Evolutionary conservation across 2,113 vertebrate species (phyloP), one percentile per base, ranked within the genome.

Genomic region (Crotalus viridis): DNA sequence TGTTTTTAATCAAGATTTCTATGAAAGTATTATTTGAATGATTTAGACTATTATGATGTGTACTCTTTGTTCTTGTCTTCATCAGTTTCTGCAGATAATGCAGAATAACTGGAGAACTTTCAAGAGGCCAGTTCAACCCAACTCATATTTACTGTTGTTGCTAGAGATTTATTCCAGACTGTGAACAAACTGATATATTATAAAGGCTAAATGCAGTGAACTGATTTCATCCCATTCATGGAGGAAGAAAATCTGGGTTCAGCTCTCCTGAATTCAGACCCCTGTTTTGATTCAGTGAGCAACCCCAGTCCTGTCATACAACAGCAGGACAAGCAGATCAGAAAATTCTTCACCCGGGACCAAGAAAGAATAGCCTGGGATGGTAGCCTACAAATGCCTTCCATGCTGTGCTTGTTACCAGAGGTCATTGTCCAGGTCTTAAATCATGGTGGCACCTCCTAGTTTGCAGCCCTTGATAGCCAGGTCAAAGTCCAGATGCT

Each of bases 381-480:
- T 0, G 0, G 43, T 52, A 86, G 88, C 13, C 88, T 93, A 43
- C 87, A 89, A 93, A 89, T 54, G 15, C 10, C 43, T 64, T n/a
- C 5, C 90, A 85, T 10, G 33, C 33, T 9, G 56, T 85, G 69
- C 69, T 55, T 86, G 90, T 43, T 89, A n/a, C 21, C 69, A 85
- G 46, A 91, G 90, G 87, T 93, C 90, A 64, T 17, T 55, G 64
- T 46, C 55, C n/a, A 48, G 69, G 48, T 46, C 55, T 17, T 93
- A 89, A 91, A 89, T 86, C 93, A 89, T 15, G 57, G 8, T 89
- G 87, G 90, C 64, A 86, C 89, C 93, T 91, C 64, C 90, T 91
- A 21, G 55, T n/a, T 85, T 54, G 87, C 93, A 89, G 69, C 90
- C 91, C 46, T 85, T 22, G 87, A 61, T 85, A 48, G 33, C 52